These are phyloP conservation scores for Palythoa heliodiscus DNA, from an alignment of 92 coral and sea anemone genomes.

Conservation along the genomic window DNA sequence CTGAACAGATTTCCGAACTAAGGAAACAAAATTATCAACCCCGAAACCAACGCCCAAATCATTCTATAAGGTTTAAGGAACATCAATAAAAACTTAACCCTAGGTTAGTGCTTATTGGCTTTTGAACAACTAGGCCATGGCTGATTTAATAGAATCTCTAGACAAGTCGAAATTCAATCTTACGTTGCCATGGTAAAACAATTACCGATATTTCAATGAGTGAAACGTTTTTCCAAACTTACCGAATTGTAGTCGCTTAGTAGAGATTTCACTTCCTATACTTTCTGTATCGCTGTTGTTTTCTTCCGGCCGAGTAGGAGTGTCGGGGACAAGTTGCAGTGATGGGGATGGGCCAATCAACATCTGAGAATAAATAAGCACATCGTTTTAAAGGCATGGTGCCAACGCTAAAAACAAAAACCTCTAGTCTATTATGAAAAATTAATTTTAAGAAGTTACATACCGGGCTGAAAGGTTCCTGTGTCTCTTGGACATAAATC, in stretches of 20 bases:
- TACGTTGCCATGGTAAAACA: not conserved
- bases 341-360: slow-evolving; percentile 46
- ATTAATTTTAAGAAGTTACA: not conserved
- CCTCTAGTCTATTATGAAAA: not conserved
- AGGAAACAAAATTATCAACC: too few species aligned
- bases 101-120: not conserved
- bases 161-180: not conserved
- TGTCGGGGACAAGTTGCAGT: slow-evolving; percentile 36
- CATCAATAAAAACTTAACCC: too few species aligned
- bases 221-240: not conserved
- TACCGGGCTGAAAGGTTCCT: slow-evolving; percentile 73
- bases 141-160: not conserved
- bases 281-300: slow-evolving; percentile 24
- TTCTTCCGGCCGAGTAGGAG: slow-evolving; percentile 29
- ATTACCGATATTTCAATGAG: not conserved
- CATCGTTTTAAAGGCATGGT: not conserved
- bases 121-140: not conserved
- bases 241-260: slow-evolving; percentile 48
- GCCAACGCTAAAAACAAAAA: not conserved
- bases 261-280: slow-evolving; percentile 5
- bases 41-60: too few species aligned
- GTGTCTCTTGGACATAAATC: slow-evolving; percentile 64
- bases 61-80: too few species aligned
- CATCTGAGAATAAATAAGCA: not conserved
- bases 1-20: too few species aligned